Percentiles rank a stretch among this genome's conserved stretches.
phyloP scores from a whole-genome alignment of 2,888 invertebrate species.

The Rhingia campestris region DNA sequence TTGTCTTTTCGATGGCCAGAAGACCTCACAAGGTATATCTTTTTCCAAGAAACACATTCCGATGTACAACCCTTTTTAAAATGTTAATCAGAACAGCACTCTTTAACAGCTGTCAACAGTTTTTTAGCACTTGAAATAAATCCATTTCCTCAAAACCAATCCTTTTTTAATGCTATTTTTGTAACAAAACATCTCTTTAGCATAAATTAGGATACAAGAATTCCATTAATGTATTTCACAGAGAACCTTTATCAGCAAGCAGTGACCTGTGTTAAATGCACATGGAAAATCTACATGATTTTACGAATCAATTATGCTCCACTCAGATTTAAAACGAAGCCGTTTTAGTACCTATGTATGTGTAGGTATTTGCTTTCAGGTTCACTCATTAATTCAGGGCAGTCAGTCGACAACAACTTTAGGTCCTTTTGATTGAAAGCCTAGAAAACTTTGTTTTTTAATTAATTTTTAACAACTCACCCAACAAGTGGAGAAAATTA shows the following conservation, averaged over 20 bases:
- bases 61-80: too few relatives aligned
- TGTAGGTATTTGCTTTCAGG: slow-evolving; percentile 26
- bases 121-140: slow-evolving; percentile 19
- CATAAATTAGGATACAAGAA: slow-evolving; percentile 64
- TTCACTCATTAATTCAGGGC: slow-evolving; percentile 70
- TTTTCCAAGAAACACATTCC: too few relatives aligned
- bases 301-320: slow-evolving; percentile 59
- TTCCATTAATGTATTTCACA: slow-evolving; percentile 52
- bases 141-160: slow-evolving; percentile 4
- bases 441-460: slow-evolving; percentile 64
- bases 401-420: slow-evolving; percentile 65
- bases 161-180: slow-evolving; percentile 9
- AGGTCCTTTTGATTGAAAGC: slow-evolving; percentile 59
- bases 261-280: slow-evolving; percentile 57
- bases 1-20: too few relatives aligned
- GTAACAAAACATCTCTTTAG: slow-evolving; percentile 11
- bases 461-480: slow-evolving; percentile 67
- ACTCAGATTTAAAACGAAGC: background rate
- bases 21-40: too few relatives aligned
- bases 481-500: slow-evolving; percentile 48
- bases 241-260: slow-evolving; percentile 43
- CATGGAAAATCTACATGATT: slow-evolving; percentile 43
- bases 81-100: background rate
- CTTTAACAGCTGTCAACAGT: slow-evolving; percentile 53
- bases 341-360: background rate